Conservation (phyloP, 1,140 invertebrate species). For the Helicoverpa zea region DNA sequence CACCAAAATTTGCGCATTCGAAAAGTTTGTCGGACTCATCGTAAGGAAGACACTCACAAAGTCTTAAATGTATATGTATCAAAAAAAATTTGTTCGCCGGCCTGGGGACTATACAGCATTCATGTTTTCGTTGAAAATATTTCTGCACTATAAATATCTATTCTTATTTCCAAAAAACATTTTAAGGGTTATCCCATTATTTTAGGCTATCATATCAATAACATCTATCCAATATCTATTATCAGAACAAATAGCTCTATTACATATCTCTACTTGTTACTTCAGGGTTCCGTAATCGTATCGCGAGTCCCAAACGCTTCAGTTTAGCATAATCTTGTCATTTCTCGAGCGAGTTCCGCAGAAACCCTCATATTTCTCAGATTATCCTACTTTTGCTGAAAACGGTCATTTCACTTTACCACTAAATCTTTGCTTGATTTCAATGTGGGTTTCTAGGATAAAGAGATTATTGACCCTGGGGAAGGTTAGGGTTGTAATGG, state of each 20-base stretch:
- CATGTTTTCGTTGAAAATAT: no score
- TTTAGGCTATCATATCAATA: not conserved
- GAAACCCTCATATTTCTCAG: slow-evolving; percentile 62
- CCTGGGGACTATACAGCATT: no score
- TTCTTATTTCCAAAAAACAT: no score
- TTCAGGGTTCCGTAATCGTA: slow-evolving; percentile 29
- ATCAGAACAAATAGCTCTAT: not conserved
- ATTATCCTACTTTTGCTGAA: slow-evolving; percentile 53
- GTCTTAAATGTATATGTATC: no score
- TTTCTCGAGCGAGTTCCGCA: slow-evolving; percentile 54
- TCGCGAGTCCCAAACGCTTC: slow-evolving; percentile 34
- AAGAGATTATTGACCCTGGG: not conserved
- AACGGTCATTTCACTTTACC: slow-evolving; percentile 54
- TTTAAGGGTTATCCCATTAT: not conserved
- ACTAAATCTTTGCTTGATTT: slow-evolving; percentile 21
- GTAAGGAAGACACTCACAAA: no score
- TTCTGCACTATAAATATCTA: no score
- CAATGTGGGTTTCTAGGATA: slow-evolving; percentile 29
- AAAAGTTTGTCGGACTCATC: no score
- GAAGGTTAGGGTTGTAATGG: no score
- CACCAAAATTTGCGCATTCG: no score
- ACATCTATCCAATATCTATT: slow-evolving; percentile 13
- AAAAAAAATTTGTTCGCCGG: no score
- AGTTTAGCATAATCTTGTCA: slow-evolving; percentile 64
- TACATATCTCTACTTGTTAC: not conserved